Evolutionary conservation across 2,113 vertebrate genomes (phyloP).

Genomic region (Hirundichthys speculiger): DNA sequence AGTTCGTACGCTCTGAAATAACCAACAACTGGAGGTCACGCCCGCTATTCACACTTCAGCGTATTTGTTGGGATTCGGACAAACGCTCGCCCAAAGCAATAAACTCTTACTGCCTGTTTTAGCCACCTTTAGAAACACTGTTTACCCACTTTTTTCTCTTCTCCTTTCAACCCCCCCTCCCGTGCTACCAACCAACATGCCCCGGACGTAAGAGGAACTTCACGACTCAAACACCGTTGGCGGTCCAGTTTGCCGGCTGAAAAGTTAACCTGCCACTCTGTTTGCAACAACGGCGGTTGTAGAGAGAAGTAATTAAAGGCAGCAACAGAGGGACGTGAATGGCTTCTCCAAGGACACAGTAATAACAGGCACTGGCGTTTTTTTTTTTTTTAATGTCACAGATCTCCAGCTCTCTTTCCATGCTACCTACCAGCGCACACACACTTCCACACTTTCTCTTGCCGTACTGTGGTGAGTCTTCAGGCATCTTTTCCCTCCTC

Average conservation of each 20-base stretch:
- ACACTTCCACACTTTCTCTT: slow-evolving; percentile 3
- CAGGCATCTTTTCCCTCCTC: slow-evolving; percentile 15
- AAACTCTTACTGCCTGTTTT: neutral
- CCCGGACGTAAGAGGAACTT: too few relatives aligned
- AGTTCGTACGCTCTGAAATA: slow-evolving; percentile 1
- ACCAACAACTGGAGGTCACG: slow-evolving; percentile 18
- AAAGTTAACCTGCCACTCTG: neutral
- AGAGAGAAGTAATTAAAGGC: slow-evolving; percentile 5
- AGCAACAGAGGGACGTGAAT: neutral
- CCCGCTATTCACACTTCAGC: neutral
- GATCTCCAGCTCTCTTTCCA: slow-evolving; percentile 21
- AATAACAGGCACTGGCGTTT: slow-evolving; percentile 10
- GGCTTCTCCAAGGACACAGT: slow-evolving; percentile 41
- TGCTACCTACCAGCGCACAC: neutral
- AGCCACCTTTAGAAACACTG: neutral
- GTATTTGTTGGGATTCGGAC: neutral
- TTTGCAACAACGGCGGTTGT: neutral
- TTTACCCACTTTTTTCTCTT: too few relatives aligned
- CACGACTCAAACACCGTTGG: too few relatives aligned
- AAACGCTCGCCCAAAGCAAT: too few relatives aligned
- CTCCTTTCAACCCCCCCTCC: too few relatives aligned
- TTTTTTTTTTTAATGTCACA: slow-evolving; percentile 11
- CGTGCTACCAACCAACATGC: too few relatives aligned
- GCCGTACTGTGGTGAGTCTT: slow-evolving; percentile 11
- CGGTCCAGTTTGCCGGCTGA: too few relatives aligned